Evolutionary conservation across 2,888 invertebrate species (phyloP), one percentile per base, ranked within the genome.

Genomic region (Lasioglossum figueresi): DNA sequence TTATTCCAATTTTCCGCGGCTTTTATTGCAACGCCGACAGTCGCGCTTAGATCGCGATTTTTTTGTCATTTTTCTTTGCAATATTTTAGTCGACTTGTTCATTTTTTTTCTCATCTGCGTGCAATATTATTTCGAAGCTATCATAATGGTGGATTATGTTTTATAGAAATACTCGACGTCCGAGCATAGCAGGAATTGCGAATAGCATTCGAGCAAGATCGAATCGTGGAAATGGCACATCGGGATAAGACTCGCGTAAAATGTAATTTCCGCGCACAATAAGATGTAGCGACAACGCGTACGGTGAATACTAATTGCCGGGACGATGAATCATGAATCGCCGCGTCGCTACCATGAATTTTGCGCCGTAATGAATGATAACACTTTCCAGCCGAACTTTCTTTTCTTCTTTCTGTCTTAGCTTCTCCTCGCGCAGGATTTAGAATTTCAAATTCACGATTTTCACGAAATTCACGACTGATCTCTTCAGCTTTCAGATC

Each of bases 211-310:
- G 59, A 5, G 31, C 76, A n/a, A 27, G 70, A 48, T 66, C 75
- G 52, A 70, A 83, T 71, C 76, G 73, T 66, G 72, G 66, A 84
- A 87, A 74, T 80, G 52, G 59, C 78, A 31, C 71, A 75, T 75
- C 76, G 52, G 79, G 37, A 80, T 74, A 78, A 88, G 71, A 76
- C 77, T 81, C 88, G 83, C 86, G 88, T 83, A 84, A 86, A 88
- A 89, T 86, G 89, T 86, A 76, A 89, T 88, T 86, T 78, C 84
- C 86, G 74, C 77, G 77, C 66, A 90, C 90, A 90, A 90, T 90
- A 84, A 83, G 85, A 86, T 88, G 90, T 90, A 91, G 77, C 90
- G 90, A 82, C 83, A 79, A 78, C 76, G 80, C 72, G 45, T 1
- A 40, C 82, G 59, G 56, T 14, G 90, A 86, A 90, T 90, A 88